Percentiles rank a stretch among this genome's conserved stretches.
Conservation (phyloP, 1,140 invertebrate genomes). For the Heliconius eleuchia region DNA sequence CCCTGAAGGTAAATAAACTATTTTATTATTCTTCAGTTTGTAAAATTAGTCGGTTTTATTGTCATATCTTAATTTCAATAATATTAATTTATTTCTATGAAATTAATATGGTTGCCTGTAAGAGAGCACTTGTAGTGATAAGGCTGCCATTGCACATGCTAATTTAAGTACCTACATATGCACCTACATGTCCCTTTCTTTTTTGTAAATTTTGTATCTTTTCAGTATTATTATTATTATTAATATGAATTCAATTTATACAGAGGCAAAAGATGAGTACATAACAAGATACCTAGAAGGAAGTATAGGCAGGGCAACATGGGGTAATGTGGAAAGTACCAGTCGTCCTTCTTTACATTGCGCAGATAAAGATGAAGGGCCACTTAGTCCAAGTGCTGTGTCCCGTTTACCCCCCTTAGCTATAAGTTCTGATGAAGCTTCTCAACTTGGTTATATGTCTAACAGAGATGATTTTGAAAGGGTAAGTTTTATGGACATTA, state of each 20-base stretch:
- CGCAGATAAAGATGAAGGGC: conserved; percentile 89
- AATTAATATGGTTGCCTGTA: not conserved
- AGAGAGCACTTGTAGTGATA: no score
- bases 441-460: conserved; percentile 97
- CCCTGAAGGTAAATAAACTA: conserved; percentile 86
- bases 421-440: conserved; percentile 90
- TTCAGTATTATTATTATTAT: no score
- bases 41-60: not conserved
- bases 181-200: no score
- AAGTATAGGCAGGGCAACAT: conserved; percentile 92
- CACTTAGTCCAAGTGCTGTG: conserved; percentile 88
- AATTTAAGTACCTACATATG: no score
- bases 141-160: no score
- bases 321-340: conserved; percentile 86
- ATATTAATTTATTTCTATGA: not conserved
- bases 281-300: conserved; percentile 94
- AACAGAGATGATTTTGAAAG: conserved; percentile 98
- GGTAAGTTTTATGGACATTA: conserved; percentile 68
- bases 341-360: conserved; percentile 87
- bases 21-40: not conserved
- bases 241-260: conserved; percentile 35
- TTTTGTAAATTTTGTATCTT: no score
- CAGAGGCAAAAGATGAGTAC: conserved; percentile 96
- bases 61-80: not conserved
- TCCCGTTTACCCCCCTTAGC: conserved; percentile 89